Conservation (phyloP, 2,113 vertebrate genomes). For the Struthio camelus region DNA sequence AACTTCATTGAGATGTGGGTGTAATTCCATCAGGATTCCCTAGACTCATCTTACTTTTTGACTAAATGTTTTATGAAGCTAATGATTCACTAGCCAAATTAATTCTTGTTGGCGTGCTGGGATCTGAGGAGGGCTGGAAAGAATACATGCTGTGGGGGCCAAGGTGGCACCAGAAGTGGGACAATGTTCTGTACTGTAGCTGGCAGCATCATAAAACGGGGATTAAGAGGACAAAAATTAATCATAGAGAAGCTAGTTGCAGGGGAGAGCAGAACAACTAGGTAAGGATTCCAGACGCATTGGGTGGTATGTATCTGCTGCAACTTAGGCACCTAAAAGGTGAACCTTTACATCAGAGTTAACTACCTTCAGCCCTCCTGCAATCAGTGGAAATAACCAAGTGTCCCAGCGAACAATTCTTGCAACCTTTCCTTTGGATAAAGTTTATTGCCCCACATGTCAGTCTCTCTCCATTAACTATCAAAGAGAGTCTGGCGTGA, state of each 20-base stretch:
- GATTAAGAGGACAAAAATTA: background rate
- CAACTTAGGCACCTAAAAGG: background rate
- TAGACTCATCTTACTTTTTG: background rate
- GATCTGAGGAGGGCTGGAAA: background rate
- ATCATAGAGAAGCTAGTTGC: background rate
- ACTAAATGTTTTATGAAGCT: background rate
- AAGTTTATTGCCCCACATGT: background rate
- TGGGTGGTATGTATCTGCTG: background rate
- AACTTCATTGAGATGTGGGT: background rate
- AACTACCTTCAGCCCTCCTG: background rate
- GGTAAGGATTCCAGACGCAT: accelerated
- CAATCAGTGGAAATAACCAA: background rate
- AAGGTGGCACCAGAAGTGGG: background rate
- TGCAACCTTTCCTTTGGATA: background rate
- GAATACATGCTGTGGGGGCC: background rate
- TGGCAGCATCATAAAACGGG: background rate
- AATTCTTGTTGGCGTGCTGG: accelerated
- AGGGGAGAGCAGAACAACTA: background rate
- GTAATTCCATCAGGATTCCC: slow-evolving; percentile 5
- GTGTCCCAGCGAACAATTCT: background rate
- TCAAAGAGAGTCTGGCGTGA: background rate
- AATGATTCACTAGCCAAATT: background rate
- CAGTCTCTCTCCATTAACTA: background rate
- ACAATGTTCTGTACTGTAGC: background rate
- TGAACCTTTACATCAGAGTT: background rate